These are phyloP conservation scores for Hylia prasina DNA, from an alignment of 2,113 vertebrate species.

Conservation along the genomic window DNA sequence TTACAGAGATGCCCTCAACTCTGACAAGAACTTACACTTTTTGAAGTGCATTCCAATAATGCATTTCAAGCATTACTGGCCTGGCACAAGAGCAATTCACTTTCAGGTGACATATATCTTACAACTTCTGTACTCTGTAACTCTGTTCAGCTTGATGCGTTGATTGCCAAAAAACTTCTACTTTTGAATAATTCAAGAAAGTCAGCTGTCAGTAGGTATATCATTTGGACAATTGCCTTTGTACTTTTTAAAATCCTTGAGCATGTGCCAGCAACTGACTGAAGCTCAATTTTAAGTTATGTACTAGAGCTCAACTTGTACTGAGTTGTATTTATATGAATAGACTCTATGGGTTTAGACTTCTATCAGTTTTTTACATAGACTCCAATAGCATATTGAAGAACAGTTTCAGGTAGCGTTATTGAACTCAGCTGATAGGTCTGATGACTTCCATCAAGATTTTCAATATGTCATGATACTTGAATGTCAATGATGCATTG, in stretches of 20 bases:
- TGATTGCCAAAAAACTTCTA: constrained; percentile 27
- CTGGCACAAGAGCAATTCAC: neutral
- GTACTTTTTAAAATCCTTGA: constrained; percentile 7
- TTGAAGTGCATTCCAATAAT: no score
- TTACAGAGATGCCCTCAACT: neutral
- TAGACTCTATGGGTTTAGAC: neutral
- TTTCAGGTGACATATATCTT: neutral
- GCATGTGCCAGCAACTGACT: neutral
- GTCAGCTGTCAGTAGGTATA: constrained; percentile 3
- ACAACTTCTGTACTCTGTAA: neutral
- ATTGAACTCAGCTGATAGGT: neutral
- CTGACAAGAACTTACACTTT: neutral
- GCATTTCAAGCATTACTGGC: neutral
- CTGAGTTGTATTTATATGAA: neutral
- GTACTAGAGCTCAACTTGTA: neutral
- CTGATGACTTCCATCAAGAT: neutral
- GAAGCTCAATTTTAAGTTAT: constrained; percentile 20
- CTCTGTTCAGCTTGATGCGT: neutral
- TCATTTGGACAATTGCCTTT: constrained; percentile 42
- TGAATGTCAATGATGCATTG: neutral
- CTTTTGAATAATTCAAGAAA: constrained; percentile 45
- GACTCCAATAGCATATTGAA: neutral
- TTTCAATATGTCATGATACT: neutral
- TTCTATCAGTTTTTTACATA: neutral
- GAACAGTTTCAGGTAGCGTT: neutral